Base-by-base conservation (phyloP, 2,888 invertebrate species). In the Camponotus fellah region DNA sequence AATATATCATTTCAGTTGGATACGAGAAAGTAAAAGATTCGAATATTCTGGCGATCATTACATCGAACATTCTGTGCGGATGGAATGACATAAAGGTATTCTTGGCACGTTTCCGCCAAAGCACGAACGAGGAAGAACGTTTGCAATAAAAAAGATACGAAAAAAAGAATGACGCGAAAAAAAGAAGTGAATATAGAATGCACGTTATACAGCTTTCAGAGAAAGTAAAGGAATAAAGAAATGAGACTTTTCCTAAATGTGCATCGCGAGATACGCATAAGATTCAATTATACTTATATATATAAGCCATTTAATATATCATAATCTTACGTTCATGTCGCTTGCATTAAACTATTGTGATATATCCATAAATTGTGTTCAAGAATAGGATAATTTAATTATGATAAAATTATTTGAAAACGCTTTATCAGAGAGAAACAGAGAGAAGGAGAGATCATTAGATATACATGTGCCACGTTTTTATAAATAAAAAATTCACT, bases 161-260 rank as follows among this genome's bases (percentile, higher is more conserved):
- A 76, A 40, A 76, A 76, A 53, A 75, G n/a, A n/a, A 62, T 2
- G 14, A 76, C 12, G 0, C 8, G 2, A 9, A 65, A 60, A 14
- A 37, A 10, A 49, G 21, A 64, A 75, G 21, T 49, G 65, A 65
- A 76, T 65, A 49, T 65, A 76, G 26, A 76, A 65, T 76, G 49
- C 37, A 53, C 37, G 37, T 76, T 76, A 66, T 64, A 49, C 14
- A 12, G 26, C 37, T 34, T 76, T 53, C 8, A 5, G 21, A 17
- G 37, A 66, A 9, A 46, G 46, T 8, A 10, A 65, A 40, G 17
- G n/a, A 76, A 53, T 12, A 26, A 49, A 53, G 65, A 17, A 64
- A 49, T 17, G 21, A 26, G 26, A 34, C 21, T 1, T 49, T 75
- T 10, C 10, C 1, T 76, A 49, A 64, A 49, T 64, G n/a, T 53